Evolutionary conservation across 2,888 invertebrate genomes (phyloP), one percentile per base, ranked within the genome.

Genomic region (Orthonychiurus folsomi): DNA sequence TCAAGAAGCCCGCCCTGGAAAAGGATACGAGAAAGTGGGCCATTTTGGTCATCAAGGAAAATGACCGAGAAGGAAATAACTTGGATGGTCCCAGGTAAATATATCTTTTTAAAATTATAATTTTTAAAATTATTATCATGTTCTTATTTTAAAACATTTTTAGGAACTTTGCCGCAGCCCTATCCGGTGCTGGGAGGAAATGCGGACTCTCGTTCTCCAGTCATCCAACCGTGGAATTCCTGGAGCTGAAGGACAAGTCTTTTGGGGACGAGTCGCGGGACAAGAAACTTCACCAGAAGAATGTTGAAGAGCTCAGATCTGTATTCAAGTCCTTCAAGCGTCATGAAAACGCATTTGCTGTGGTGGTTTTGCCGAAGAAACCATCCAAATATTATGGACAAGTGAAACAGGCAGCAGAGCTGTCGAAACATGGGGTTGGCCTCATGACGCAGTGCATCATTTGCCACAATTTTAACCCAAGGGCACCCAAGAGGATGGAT

Each of bases 401-500:
- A 58, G 63, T 65, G 0, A 67, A 67, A 28, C 67, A 65, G 47
- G 67, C 67, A 3, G 63, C 67, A 1, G 67, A 67, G 23, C 37
- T 67, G 1, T 61, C 70, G 12, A 3, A 5, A 12, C 9, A 57
- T 3, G 57, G 57, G 5, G 55, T 72, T 5, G 74, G 75, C 3
- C 71, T 77, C 47, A 73, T 76, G 63, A 78, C 78, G 18, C 78
- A 78, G 68, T 78, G 78, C 64, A 73, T 79, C 23, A 71, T 75
- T 57, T 62, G 37, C 3, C 57, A 48, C 20, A 66, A 69, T 25
- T 60, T 64, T 37, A 55, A 59, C 23, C 61, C 64, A 15, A 28
- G 26, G 23, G 18, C 50, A 37, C 73, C 72, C 2, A 52, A 71
- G 23, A 75, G 76, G 2, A 73, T 76, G 59, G 69, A 73, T 15